Evolutionary conservation across 2,888 invertebrate genomes (phyloP).

Genomic region (Hartigia nigra): DNA sequence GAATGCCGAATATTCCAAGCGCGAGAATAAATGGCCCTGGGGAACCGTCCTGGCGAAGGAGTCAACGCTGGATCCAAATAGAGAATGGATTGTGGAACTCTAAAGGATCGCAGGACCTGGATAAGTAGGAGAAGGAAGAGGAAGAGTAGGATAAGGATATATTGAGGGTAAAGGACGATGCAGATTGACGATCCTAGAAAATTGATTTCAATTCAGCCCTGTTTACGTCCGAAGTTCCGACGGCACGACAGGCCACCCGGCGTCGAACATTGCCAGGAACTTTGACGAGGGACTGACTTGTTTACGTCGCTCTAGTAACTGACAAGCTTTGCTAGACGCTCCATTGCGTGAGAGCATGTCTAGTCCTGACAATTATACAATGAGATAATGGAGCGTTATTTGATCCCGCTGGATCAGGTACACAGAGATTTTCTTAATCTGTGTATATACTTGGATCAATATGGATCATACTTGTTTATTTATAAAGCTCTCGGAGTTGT

Average conservation of each 20-base stretch:
- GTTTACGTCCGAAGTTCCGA: not conserved
- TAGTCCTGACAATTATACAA: not conserved
- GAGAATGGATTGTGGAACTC: not conserved
- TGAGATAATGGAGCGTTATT: not conserved
- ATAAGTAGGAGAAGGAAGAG: not conserved
- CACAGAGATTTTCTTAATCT: not conserved
- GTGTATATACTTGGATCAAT: not conserved
- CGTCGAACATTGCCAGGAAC: not conserved
- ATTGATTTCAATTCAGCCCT: not conserved
- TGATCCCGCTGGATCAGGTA: not conserved
- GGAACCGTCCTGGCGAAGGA: not conserved
- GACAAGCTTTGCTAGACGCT: not conserved
- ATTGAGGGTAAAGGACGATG: too few relatives aligned
- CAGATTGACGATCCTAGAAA: not conserved
- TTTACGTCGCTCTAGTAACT: not conserved
- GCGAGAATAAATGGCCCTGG: not conserved
- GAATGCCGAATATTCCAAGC: not conserved
- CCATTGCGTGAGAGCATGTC: not conserved
- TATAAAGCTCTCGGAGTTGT: not conserved
- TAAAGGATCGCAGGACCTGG: not conserved
- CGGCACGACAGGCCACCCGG: not conserved
- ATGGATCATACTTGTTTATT: not conserved
- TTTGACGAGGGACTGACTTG: not conserved
- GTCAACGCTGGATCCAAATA: not conserved
- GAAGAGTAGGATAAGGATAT: not conserved